Percentiles rank a stretch among this genome's conserved stretches.
phyloP scores from a whole-genome alignment of 1,140 invertebrate genomes.

The Drosophila teissieri region DNA sequence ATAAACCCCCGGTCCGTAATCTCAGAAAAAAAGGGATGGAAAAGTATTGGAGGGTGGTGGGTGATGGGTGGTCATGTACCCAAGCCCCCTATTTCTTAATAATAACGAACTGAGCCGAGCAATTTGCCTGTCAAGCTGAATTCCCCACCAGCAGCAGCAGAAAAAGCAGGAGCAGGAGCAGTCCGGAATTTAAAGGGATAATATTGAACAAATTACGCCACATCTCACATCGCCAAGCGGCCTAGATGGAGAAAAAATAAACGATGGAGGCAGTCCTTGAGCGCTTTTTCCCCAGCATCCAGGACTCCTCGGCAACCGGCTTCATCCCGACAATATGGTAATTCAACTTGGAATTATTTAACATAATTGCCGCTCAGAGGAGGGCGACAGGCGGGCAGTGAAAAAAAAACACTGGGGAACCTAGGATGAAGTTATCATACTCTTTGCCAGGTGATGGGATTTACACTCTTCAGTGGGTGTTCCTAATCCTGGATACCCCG shows the following conservation, averaged over 20 bases:
- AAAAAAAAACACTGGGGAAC: constrained; percentile 6
- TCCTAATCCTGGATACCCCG: too few relatives aligned
- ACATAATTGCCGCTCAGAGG: constrained; percentile 65
- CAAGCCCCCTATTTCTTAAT: constrained; percentile 25
- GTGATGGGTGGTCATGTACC: too few relatives aligned
- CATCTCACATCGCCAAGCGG: constrained; percentile 44
- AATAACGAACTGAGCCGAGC: constrained; percentile 55
- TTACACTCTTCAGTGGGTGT: background rate
- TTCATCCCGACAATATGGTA: constrained; percentile 73
- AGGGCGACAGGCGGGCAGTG: constrained; percentile 11
- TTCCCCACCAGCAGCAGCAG: constrained; percentile 16
- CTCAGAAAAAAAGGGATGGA: constrained; percentile 18
- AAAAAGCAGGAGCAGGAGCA: background rate
- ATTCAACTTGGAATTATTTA: constrained; percentile 69
- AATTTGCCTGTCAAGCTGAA: constrained; percentile 62
- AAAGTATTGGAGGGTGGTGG: constrained; percentile 3
- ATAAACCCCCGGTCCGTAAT: constrained; percentile 15
- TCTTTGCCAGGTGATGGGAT: constrained; percentile 7
- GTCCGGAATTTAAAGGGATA: constrained; percentile 73
- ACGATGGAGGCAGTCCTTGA: constrained; percentile 26
- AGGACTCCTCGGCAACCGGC: constrained; percentile 9
- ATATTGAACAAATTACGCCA: constrained; percentile 76
- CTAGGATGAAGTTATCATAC: constrained; percentile 25
- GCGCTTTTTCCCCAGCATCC: constrained; percentile 19
- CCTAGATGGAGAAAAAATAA: constrained; percentile 15